Base-by-base conservation (phyloP, 2,113 vertebrate species). In the Corvus cornix region DNA sequence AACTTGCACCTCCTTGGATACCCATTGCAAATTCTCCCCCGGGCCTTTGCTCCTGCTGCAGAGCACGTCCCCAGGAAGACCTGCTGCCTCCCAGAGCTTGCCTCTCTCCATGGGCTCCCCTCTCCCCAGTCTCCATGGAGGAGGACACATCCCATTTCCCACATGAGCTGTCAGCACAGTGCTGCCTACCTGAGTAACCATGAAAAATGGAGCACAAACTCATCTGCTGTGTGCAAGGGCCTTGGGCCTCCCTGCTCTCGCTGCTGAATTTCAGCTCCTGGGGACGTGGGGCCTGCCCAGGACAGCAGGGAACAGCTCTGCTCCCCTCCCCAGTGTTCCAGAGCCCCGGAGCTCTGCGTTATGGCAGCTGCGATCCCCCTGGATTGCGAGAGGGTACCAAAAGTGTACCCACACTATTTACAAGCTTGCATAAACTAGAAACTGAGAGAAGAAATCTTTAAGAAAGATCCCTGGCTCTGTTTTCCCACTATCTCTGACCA, bases 21-120 rank as follows among this genome's bases (percentile, higher is more conserved):
- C 6, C 43, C 52, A 63, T 12, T 56, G 48, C n/a, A 79, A n/a
- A 56, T 59, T 15, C 13, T 51, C 15, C 51, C 44, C 2, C 1
- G 3, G 0, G 4, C 33, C 10, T 44, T 22, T 6, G 2, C 6
- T 58, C 10, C 10, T 39, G 35, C 13, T 1, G 11, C 31, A 44
- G 37, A 3, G 52, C 60, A 35, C 6, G 27, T 56, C 49, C 46
- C 17, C 37, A 16, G 39, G 23, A 49, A 13, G 68, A 10, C 12
- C 35, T 80, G 43, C 48, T 63, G 13, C 66, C 27, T 35, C 13
- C 51, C 67, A 0, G 3, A 10, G 46, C 13, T 24, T 58, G 37
- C 18, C 6, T 0, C 12, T 30, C 33, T 18, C 83, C 44, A 17
- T 9, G 39, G 70, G 3, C 31, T 23, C 58, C 22, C 46, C 64